Evolutionary conservation across 2,113 vertebrate genomes (phyloP).

Genomic region (Chaetorhynchus papuensis): DNA sequence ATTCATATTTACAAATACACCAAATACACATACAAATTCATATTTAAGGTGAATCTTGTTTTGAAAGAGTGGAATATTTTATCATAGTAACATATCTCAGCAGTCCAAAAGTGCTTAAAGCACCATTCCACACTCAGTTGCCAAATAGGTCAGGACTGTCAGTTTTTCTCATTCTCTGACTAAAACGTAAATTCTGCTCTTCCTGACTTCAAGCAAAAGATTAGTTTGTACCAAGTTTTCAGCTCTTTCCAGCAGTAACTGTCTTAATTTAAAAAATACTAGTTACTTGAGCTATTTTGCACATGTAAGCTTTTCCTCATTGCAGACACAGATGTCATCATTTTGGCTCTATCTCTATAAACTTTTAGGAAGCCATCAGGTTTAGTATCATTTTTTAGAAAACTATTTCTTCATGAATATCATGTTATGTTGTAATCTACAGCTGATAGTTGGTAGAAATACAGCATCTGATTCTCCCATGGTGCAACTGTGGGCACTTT

Average conservation of each 20-base stretch:
- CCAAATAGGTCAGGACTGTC: conserved; percentile 12
- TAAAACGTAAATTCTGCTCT: neutral
- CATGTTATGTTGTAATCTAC: neutral
- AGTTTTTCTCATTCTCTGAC: neutral
- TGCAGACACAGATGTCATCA: neutral
- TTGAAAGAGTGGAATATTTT: neutral
- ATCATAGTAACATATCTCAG: neutral
- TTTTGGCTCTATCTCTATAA: neutral
- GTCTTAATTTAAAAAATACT: neutral
- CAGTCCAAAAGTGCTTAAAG: neutral
- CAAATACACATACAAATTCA: neutral
- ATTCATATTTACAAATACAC: neutral
- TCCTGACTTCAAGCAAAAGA: neutral
- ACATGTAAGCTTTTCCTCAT: neutral
- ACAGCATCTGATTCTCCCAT: neutral
- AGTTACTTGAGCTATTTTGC: neutral
- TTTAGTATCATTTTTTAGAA: neutral
- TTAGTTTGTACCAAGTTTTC: neutral
- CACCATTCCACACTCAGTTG: neutral
- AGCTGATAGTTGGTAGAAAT: neutral
- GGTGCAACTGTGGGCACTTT: neutral
- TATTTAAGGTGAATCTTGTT: neutral
- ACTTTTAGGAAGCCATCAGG: neutral
- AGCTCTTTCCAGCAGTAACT: neutral
- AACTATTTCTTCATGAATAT: neutral